A percentile compares a stretch with the other conserved stretches of the same genome.
Conservation (phyloP, 2,113 vertebrate genomes). For the Scalopus aquaticus region DNA sequence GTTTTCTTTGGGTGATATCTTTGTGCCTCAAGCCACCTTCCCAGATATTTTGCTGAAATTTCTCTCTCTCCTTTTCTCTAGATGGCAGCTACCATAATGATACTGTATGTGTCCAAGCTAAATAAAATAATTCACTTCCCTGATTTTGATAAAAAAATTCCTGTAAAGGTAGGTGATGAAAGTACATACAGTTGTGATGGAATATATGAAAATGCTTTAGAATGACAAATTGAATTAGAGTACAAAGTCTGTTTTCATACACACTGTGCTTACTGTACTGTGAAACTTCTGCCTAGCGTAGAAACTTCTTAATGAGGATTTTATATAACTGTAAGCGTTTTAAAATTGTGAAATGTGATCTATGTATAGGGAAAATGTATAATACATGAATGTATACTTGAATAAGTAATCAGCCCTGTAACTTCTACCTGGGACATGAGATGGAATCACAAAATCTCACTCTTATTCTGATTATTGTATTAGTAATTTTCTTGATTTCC, state of each 20-base stretch:
- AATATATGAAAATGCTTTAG: not conserved
- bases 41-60: conserved; percentile 36
- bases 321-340: not conserved
- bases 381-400: not conserved
- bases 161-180: conserved; percentile 84
- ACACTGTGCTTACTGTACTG: not conserved
- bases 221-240: not conserved
- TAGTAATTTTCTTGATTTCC: conserved; percentile 24
- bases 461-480: not conserved
- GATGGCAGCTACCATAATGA: conserved; percentile 87
- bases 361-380: not conserved
- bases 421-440: not conserved
- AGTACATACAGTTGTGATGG: not conserved
- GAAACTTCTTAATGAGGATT: not conserved
- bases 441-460: not conserved
- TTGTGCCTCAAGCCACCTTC: not conserved
- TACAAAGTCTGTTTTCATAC: not conserved
- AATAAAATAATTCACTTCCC: conserved; percentile 86
- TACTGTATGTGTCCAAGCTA: conserved; percentile 87
- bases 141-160: conserved; percentile 87
- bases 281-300: not conserved
- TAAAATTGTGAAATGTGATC: not conserved
- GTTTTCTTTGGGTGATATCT: not conserved
- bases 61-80: conserved; percentile 72
- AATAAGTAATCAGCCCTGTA: not conserved